A percentile compares a stretch with the other conserved stretches of the same genome.
These are phyloP conservation scores for Diplosoma virens DNA, from an alignment of 23 tunicate species.

Conservation along the genomic window DNA sequence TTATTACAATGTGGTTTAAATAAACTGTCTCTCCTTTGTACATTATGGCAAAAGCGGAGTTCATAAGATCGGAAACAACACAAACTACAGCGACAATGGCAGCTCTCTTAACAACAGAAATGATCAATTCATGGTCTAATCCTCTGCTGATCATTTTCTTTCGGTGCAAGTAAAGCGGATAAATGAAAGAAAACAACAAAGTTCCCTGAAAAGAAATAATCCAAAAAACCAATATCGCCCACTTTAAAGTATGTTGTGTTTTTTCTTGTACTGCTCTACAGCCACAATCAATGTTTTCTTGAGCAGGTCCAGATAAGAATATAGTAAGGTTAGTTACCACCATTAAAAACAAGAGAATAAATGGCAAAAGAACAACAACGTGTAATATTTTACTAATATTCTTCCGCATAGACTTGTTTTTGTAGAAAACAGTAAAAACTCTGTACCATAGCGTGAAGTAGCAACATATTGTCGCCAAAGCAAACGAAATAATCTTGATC, in stretches of 20 bases:
- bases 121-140: background rate
- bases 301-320: slow-evolving; percentile 27
- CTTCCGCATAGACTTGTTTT: background rate
- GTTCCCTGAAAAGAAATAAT: slow-evolving; percentile 20
- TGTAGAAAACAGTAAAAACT: slow-evolving; percentile 33
- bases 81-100: slow-evolving; percentile 24
- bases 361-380: background rate
- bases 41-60: slow-evolving; percentile 15
- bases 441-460: slow-evolving; percentile 41
- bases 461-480: background rate
- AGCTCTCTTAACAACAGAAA: slow-evolving; percentile 27
- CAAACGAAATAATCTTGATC: slow-evolving; percentile 23
- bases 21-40: slow-evolving; percentile 30
- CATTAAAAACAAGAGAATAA: slow-evolving; percentile 1
- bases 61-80: slow-evolving; percentile 15
- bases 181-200: slow-evolving; percentile 31
- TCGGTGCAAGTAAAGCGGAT: slow-evolving; percentile 29
- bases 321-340: background rate
- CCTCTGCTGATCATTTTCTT: slow-evolving; percentile 29
- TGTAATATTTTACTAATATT: slow-evolving; percentile 1
- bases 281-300: background rate
- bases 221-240: slow-evolving; percentile 25
- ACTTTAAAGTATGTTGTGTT: slow-evolving; percentile 1
- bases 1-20: slow-evolving; percentile 31
- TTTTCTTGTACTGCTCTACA: slow-evolving; percentile 8